Percentiles rank a stretch among this genome's conserved stretches.
These are phyloP conservation scores for Penaeus indicus DNA, from an alignment of 1,140 invertebrate genomes.

Conservation along the genomic window DNA sequence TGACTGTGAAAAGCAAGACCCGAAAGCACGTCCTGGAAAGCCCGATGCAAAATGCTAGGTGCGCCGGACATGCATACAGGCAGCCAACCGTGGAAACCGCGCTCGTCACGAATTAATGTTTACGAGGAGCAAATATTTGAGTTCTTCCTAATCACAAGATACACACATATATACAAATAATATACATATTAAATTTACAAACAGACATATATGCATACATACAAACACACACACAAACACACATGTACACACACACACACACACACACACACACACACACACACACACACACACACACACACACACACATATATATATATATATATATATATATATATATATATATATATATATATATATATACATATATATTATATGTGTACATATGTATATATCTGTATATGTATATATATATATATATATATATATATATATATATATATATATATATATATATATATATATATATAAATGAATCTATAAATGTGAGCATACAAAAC, in stretches of 20 bases:
- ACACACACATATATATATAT: background rate
- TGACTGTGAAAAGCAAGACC: too few species aligned
- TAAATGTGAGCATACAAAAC: background rate
- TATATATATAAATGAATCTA: slow-evolving; percentile 10
- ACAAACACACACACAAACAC: background rate
- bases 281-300: background rate
- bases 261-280: background rate
- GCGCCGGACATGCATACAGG: too few species aligned
- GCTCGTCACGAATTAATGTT: too few species aligned
- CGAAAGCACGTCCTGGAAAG: too few species aligned
- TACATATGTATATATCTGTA: background rate
- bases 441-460: background rate
- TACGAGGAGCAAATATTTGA: too few species aligned
- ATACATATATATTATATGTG: background rate
- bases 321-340: slow-evolving; percentile 6
- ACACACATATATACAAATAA: too few species aligned
- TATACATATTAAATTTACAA: background rate
- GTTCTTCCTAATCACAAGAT: too few species aligned
- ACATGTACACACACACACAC: background rate
- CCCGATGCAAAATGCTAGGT: too few species aligned
- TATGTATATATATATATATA: slow-evolving; percentile 10
- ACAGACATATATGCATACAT: background rate
- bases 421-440: slow-evolving; percentile 5
- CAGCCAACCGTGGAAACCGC: too few species aligned
- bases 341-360: background rate